Conservation (phyloP, 2,888 invertebrate genomes). For the Heliconius charithonia region DNA sequence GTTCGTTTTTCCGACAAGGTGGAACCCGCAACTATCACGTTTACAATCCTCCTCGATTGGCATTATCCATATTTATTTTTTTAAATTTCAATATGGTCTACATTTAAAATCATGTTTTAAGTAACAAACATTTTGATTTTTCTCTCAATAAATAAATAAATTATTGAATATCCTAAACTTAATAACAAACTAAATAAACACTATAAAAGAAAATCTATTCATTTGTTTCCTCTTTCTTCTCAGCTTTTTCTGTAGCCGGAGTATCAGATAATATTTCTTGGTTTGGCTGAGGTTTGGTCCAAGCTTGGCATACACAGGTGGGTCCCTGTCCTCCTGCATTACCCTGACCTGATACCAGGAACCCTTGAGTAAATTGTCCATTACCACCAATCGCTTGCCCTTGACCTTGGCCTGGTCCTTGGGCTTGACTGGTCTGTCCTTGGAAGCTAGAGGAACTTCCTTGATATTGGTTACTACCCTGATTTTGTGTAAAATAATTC, state of each 20-base stretch:
- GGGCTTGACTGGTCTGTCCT: slow-evolving; percentile 32
- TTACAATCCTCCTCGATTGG: too few species aligned
- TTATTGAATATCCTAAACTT: slow-evolving; percentile 12
- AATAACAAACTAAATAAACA: slow-evolving; percentile 12
- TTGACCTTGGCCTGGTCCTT: slow-evolving; percentile 32
- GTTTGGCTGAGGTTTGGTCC: slow-evolving; percentile 65
- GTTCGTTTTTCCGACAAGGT: too few species aligned
- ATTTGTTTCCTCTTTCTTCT: slow-evolving; percentile 48
- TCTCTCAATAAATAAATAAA: slow-evolving; percentile 13
- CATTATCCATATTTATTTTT: too few species aligned
- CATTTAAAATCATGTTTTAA: too few species aligned
- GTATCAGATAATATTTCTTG: slow-evolving; percentile 47
- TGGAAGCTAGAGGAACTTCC: slow-evolving; percentile 35
- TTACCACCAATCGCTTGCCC: slow-evolving; percentile 36
- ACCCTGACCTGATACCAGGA: slow-evolving; percentile 57
- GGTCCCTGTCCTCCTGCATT: slow-evolving; percentile 60
- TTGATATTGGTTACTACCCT: slow-evolving; percentile 48
- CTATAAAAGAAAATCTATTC: slow-evolving; percentile 38
- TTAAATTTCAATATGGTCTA: too few species aligned
- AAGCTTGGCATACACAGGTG: slow-evolving; percentile 74
- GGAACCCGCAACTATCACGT: too few species aligned
- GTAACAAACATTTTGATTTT: too few species aligned
- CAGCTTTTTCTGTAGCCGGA: slow-evolving; percentile 53
- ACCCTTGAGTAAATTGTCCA: slow-evolving; percentile 54
- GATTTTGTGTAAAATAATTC: slow-evolving; percentile 37